Conservation (phyloP, 30 jellyfish, hydroid and myxozoan species). For the Phacellophora camtschatica region DNA sequence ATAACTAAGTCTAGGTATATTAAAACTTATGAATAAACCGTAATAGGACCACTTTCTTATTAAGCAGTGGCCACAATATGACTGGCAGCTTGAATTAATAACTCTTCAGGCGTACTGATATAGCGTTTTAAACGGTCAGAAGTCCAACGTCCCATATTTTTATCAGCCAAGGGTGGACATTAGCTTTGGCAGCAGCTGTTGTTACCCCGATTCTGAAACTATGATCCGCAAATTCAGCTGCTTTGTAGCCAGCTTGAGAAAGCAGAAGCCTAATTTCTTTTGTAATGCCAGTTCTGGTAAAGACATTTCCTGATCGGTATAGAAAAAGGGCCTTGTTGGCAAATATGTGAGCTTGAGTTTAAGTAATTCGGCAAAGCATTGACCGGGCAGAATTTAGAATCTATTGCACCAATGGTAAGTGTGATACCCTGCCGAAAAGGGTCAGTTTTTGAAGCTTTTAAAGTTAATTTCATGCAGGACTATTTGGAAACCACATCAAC, state of each 20-base stretch:
- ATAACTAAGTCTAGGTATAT: too few relatives aligned
- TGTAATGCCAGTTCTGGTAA: not conserved
- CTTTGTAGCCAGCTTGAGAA: not conserved
- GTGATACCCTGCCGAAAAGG: slow-evolving; percentile 5
- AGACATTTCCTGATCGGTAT: not conserved
- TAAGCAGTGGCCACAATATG: too few relatives aligned
- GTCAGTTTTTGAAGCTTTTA: slow-evolving; percentile 3
- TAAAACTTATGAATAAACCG: too few relatives aligned
- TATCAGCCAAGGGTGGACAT: not conserved
- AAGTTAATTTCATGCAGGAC: not conserved
- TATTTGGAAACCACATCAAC: not conserved
- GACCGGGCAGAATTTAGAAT: not conserved
- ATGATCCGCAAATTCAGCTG: not conserved
- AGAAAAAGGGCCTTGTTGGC: not conserved
- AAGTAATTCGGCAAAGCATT: not conserved
- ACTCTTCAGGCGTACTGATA: too few relatives aligned
- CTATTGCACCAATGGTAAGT: not conserved
- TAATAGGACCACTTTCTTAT: too few relatives aligned
- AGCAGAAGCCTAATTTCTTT: not conserved
- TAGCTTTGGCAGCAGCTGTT: not conserved
- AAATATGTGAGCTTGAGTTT: too few relatives aligned
- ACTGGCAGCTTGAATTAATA: too few relatives aligned
- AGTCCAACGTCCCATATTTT: not conserved
- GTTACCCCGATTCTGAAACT: not conserved
- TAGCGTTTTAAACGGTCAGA: not conserved